Conservation (phyloP, 2,113 vertebrate species). For the Coreoperca whiteheadi region DNA sequence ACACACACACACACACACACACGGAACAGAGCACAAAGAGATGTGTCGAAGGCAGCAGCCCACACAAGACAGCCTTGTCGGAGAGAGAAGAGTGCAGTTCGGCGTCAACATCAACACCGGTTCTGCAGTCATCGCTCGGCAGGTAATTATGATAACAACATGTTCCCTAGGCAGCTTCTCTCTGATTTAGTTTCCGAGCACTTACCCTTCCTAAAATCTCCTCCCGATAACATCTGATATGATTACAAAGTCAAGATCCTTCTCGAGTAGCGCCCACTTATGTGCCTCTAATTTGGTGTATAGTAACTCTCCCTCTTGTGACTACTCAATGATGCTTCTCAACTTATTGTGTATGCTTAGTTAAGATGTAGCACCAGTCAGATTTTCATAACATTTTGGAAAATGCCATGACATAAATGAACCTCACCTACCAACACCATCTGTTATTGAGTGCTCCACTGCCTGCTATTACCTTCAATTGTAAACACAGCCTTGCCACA, state of each 20-base stretch:
- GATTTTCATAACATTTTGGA: conserved; percentile 50
- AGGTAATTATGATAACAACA: conserved; percentile 80
- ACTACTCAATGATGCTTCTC: conserved; percentile 40
- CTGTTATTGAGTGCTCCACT: conserved; percentile 45
- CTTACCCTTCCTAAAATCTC: conserved; percentile 78
- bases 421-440: conserved; percentile 59
- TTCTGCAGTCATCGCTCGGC: conserved; percentile 74
- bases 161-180: conserved; percentile 73
- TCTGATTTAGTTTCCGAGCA: conserved; percentile 77
- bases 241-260: conserved; percentile 80
- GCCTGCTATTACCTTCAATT: conserved; percentile 56
- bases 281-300: conserved; percentile 66
- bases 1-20: conserved; percentile 45
- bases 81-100: conserved; percentile 60
- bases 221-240: conserved; percentile 75
- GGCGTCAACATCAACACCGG: conserved; percentile 72
- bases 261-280: conserved; percentile 74
- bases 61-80: conserved; percentile 64
- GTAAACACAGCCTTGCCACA: conserved; percentile 61
- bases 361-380: conserved; percentile 38
- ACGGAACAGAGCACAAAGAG: conserved; percentile 61
- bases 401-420: conserved; percentile 55
- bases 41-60: conserved; percentile 55
- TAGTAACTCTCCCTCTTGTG: conserved; percentile 60
- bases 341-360: conserved; percentile 39